Evolutionary conservation across 2,113 vertebrate species (phyloP).

Genomic region (Rhinoderma darwinii): DNA sequence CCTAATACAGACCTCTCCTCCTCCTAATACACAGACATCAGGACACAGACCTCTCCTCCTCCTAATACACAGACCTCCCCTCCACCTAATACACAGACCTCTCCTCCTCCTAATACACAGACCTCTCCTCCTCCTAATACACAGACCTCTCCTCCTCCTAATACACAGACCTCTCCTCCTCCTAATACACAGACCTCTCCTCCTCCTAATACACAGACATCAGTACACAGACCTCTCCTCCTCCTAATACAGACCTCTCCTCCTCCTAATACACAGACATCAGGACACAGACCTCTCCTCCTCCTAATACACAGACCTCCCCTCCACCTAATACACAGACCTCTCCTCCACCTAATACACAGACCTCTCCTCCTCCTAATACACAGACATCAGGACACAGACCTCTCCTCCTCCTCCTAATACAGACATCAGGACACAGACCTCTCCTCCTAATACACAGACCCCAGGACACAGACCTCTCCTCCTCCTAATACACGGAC

Average conservation of each 20-base stretch:
- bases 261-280: slow-evolving; percentile 15
- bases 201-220: rapidly evolving
- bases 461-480: background rate
- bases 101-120: background rate
- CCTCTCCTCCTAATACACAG: slow-evolving; percentile 26
- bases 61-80: background rate
- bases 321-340: too few relatives aligned
- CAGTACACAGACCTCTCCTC: rapidly evolving
- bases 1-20: background rate
- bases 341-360: background rate
- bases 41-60: too few relatives aligned
- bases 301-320: background rate
- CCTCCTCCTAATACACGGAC: background rate
- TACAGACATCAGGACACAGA: too few relatives aligned
- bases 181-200: background rate
- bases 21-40: slow-evolving; percentile 1
- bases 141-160: too few relatives aligned
- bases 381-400: slow-evolving; percentile 40
- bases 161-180: background rate
- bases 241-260: slow-evolving; percentile 24
- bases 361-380: background rate
- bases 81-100: too few relatives aligned
- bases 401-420: slow-evolving; percentile 26
- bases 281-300: background rate
- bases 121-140: background rate